Evolutionary conservation across 2,113 vertebrate species (phyloP).

Genomic region (Daubentonia madagascariensis): DNA sequence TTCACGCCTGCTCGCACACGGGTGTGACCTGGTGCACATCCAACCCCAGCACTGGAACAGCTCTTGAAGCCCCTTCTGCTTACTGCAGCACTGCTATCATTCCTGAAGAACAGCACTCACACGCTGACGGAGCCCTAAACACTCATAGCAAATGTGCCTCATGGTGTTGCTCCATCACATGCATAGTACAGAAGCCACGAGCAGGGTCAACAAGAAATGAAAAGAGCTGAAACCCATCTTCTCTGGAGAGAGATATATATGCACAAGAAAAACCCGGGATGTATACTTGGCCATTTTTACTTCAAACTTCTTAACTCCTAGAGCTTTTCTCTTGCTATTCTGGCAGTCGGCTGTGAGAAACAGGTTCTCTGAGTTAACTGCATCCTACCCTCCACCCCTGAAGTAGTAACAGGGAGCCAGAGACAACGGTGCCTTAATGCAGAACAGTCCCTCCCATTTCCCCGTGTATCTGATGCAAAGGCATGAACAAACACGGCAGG

Average conservation of each 20-base stretch:
- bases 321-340: neutral
- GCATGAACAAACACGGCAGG: neutral
- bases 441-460: neutral
- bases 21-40: neutral
- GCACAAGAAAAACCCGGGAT: neutral
- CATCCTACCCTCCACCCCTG: neutral
- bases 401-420: neutral
- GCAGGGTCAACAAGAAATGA: neutral
- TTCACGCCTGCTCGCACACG: neutral
- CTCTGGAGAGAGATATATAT: neutral
- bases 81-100: neutral
- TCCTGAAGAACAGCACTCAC: neutral
- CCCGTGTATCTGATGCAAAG: rapidly evolving
- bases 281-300: neutral
- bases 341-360: neutral
- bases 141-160: neutral
- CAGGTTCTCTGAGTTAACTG: neutral
- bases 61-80: neutral
- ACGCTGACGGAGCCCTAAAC: neutral
- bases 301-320: neutral
- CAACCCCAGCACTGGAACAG: neutral
- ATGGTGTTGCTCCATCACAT: neutral
- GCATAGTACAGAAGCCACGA: neutral
- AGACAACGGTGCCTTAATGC: neutral
- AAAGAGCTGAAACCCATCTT: neutral